Evolutionary conservation across 2,113 vertebrate species (phyloP), one percentile per base, ranked within the genome.

Genomic region (Ia io): DNA sequence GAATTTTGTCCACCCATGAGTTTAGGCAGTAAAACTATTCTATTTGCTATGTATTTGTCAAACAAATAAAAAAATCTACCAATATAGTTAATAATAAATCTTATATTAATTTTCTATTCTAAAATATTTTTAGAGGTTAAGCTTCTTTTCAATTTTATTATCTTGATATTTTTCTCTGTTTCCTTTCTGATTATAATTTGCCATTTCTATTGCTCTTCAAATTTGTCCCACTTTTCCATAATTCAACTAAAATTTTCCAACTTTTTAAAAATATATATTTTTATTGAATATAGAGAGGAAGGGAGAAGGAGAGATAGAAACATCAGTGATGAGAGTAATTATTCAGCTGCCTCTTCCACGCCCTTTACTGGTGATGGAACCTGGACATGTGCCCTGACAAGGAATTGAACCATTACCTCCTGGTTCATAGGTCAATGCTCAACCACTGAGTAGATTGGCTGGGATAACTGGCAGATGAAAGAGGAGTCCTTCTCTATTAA

Each of bases 121-220:
- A 86, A 89, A 91, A 49, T 88, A 85, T 61, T 88, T 93, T 90
- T 73, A 42, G 22, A 65, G 4, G 79, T 94, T 44, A 71, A 82
- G 51, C 47, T 80, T 83, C 61, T 11, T 89, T 76, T 82, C 16
- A 40, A 40, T 83, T 56, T 42, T 59, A 47, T 69, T 59, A 9
- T 61, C 40, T 79, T 87, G 6, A 65, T 51, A 30, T 84, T 80
- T 86, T 91, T 53, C 59, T 40, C 20, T 86, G 61, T 53, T 69
- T 18, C 14, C 17, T 94, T 80, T 59, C 37, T 76, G 22, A 76
- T 71, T 67, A 23, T 22, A 14, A 65, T 47, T 90, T 92, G 69
- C 14, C 7, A 87, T 67, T 73, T 94, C 4, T 67, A 51, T 71
- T 47, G 16, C 5, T 70, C 84, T 84, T 59, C 13, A 91, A 77